Evolutionary conservation across 1,140 invertebrate genomes (phyloP).

Genomic region (Psix sp.): DNA sequence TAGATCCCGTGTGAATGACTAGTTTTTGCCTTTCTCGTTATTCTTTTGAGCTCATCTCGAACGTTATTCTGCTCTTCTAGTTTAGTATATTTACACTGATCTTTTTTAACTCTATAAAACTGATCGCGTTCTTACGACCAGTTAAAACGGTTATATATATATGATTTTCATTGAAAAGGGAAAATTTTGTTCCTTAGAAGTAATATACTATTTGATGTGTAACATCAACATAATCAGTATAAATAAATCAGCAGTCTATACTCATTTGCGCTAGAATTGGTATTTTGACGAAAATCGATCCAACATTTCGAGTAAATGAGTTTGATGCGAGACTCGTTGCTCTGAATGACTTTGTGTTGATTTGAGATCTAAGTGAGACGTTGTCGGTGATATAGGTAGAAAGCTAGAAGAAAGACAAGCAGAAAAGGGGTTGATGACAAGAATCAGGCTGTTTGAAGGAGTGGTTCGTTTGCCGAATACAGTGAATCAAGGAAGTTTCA

Average conservation of each 20-base stretch:
- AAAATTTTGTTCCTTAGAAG: too few relatives aligned
- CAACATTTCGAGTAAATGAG: slow-evolving; percentile 38
- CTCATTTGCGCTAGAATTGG: too few relatives aligned
- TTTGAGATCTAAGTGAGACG: slow-evolving; percentile 42
- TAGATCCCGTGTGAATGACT: slow-evolving; percentile 73
- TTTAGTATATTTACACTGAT: slow-evolving; percentile 33
- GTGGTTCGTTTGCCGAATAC: slow-evolving; percentile 52
- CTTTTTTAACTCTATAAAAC: too few relatives aligned
- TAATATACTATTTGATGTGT: too few relatives aligned
- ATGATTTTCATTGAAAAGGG: too few relatives aligned
- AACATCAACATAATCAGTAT: too few relatives aligned
- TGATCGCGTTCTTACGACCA: too few relatives aligned
- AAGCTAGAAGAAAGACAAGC: slow-evolving; percentile 37
- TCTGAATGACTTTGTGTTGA: slow-evolving; percentile 42
- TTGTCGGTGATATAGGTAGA: slow-evolving; percentile 49
- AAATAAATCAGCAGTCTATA: too few relatives aligned
- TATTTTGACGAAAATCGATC: too few relatives aligned
- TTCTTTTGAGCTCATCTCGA: slow-evolving; percentile 41
- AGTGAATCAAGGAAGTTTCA: slow-evolving; percentile 54
- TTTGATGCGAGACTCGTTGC: slow-evolving; percentile 40
- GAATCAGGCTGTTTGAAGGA: slow-evolving; percentile 58
- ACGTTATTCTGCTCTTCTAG: slow-evolving; percentile 40
- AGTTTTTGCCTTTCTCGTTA: slow-evolving; percentile 66
- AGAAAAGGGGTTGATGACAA: slow-evolving; percentile 54
- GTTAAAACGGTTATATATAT: too few relatives aligned